Evolutionary conservation across 1,140 invertebrate genomes (phyloP).

Genomic region (Diachasmimorpha longicaudata): DNA sequence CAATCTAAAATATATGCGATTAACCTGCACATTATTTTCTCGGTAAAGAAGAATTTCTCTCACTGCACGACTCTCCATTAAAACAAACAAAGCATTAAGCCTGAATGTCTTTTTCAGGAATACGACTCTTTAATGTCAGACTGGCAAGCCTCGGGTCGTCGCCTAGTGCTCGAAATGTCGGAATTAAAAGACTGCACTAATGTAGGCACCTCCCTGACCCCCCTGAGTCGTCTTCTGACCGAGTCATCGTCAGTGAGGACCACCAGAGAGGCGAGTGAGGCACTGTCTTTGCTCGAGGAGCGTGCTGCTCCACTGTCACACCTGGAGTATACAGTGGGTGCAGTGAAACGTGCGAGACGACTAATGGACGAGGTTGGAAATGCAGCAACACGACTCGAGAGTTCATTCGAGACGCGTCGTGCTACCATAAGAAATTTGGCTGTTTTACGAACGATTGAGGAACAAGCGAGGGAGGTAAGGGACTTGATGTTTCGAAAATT

Average conservation of each 20-base stretch:
- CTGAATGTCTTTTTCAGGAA: slow-evolving; percentile 42
- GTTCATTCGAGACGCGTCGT: slow-evolving; percentile 58
- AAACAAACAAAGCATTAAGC: neutral
- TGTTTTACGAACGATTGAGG: slow-evolving; percentile 59
- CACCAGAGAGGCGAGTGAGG: slow-evolving; percentile 53
- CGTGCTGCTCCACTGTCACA: slow-evolving; percentile 49
- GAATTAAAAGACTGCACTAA: slow-evolving; percentile 57
- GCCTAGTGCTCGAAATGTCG: slow-evolving; percentile 59
- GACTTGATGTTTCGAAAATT: neutral
- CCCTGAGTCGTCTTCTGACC: slow-evolving; percentile 54
- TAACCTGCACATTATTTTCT: too few relatives aligned
- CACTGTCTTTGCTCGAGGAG: slow-evolving; percentile 52
- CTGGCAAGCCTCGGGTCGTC: slow-evolving; percentile 57
- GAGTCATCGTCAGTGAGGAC: slow-evolving; percentile 56
- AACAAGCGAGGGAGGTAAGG: slow-evolving; percentile 59
- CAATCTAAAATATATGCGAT: too few relatives aligned
- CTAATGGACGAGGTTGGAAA: slow-evolving; percentile 58
- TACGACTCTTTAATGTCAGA: slow-evolving; percentile 59
- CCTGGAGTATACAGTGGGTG: slow-evolving; percentile 55
- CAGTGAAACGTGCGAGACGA: slow-evolving; percentile 42
- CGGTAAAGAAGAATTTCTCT: too few relatives aligned
- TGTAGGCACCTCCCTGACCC: slow-evolving; percentile 54
- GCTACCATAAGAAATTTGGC: slow-evolving; percentile 59
- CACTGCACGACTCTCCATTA: neutral
- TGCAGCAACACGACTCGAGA: slow-evolving; percentile 57